These are phyloP conservation scores for Elephas maximus DNA, from an alignment of 2,113 vertebrate species.

Conservation along the genomic window DNA sequence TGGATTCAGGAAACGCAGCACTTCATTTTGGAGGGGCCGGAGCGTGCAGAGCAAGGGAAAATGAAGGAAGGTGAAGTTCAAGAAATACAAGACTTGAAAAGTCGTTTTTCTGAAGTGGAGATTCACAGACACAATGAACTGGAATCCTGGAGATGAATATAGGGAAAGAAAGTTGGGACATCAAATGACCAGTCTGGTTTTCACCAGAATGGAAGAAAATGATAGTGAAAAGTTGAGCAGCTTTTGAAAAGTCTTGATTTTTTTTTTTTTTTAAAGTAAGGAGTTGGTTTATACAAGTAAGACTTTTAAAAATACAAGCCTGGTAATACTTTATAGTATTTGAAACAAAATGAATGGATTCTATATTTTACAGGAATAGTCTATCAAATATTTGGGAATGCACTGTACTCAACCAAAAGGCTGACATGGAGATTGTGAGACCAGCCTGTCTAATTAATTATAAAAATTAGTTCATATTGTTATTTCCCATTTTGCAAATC, in stretches of 20 bases:
- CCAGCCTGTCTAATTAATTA: background rate
- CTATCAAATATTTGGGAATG: background rate
- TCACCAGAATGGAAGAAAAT: background rate
- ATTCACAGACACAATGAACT: background rate
- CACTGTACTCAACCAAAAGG: background rate
- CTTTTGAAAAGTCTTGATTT: background rate
- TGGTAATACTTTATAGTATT: background rate
- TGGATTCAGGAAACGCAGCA: background rate
- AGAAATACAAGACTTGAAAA: background rate
- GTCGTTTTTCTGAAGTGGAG: background rate
- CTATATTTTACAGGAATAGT: background rate
- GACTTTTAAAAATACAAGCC: constrained; percentile 7
- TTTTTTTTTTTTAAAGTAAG: background rate
- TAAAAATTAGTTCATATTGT: background rate
- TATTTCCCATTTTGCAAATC: background rate
- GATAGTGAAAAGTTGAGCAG: background rate
- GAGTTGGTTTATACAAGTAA: background rate
- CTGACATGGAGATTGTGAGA: background rate
- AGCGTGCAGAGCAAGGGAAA: background rate
- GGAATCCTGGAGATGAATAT: background rate
- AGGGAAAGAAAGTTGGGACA: background rate
- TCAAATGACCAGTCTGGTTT: background rate
- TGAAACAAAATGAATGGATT: background rate
- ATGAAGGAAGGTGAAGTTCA: background rate
- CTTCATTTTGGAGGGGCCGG: background rate